Conservation (phyloP, 2,113 vertebrate species). For the Microcebus ravelobensis region DNA sequence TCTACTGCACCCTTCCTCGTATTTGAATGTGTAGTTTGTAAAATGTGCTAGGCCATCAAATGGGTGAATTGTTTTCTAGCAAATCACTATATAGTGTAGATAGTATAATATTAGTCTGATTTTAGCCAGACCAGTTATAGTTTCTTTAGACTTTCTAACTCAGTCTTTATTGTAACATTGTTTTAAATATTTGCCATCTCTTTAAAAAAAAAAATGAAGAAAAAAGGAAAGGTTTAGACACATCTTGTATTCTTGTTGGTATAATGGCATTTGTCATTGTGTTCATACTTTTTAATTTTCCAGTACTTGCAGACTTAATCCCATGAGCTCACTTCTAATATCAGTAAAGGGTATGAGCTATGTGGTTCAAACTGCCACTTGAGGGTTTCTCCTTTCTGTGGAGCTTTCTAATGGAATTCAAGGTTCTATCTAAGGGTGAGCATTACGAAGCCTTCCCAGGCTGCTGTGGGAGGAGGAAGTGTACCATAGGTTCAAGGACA, state of each 20-base stretch:
- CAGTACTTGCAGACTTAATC: conserved; percentile 79
- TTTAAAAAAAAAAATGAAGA: neutral
- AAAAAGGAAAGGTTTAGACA: conserved; percentile 59
- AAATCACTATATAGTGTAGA: conserved; percentile 10
- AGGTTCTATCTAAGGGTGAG: conserved; percentile 66
- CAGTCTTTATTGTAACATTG: neutral
- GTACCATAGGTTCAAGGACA: conserved; percentile 91
- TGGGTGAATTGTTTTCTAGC: neutral
- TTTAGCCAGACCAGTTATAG: conserved; percentile 10
- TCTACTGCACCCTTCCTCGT: neutral
- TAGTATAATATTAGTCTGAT: neutral
- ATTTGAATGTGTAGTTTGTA: conserved; percentile 31
- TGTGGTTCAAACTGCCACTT: conserved; percentile 59
- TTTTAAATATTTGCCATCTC: conserved; percentile 44
- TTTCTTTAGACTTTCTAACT: neutral
- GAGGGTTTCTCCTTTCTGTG: conserved; percentile 62
- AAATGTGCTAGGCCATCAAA: conserved; percentile 24
- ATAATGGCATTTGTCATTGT: conserved; percentile 61
- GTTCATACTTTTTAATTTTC: conserved; percentile 72
- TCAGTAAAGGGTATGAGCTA: conserved; percentile 65
- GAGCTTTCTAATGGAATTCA: conserved; percentile 80
- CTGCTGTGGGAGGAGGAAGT: conserved; percentile 71
- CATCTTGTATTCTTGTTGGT: conserved; percentile 68
- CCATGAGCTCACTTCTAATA: conserved; percentile 77
- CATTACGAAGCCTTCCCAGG: conserved; percentile 59